Conservation (phyloP, 2,797 vertebrate genomes). For the Enteromius anoplus region DNA sequence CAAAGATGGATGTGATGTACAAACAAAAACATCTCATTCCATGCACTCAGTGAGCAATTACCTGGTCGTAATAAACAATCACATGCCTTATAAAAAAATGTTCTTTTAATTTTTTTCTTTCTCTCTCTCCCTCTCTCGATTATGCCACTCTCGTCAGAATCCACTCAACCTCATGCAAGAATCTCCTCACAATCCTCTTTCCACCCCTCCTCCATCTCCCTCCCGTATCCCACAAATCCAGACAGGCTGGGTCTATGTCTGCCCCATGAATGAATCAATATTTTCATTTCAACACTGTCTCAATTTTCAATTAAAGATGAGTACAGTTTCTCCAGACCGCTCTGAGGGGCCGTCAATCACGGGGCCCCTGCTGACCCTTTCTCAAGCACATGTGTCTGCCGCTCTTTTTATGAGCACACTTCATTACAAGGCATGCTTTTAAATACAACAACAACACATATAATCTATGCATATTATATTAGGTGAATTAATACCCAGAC, state of each 20-base stretch:
- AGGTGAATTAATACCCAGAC: neutral
- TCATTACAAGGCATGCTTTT: conserved; percentile 21
- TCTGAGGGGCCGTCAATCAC: conserved; percentile 54
- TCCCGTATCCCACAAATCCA: conserved; percentile 39
- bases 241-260: conserved; percentile 12
- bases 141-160: neutral
- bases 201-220: conserved; percentile 26
- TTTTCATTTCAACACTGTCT: conserved; percentile 77
- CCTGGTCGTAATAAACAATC: neutral
- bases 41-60: neutral
- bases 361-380: neutral
- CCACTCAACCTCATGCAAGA: neutral
- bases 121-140: conserved; percentile 9
- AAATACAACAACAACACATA: neutral
- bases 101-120: neutral
- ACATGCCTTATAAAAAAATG: neutral
- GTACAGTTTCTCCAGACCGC: conserved; percentile 46
- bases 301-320: conserved; percentile 79
- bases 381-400: conserved; percentile 30
- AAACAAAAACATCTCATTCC: neutral
- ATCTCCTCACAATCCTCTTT: conserved; percentile 35
- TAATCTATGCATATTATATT: conserved; percentile 22
- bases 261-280: conserved; percentile 75
- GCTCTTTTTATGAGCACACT: conserved; percentile 36
- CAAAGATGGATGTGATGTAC: neutral